Evolutionary conservation across 92 coral and sea anemone genomes (phyloP), one percentile per base, ranked within the genome.

Genomic region (Parazoanthus swiftii): DNA sequence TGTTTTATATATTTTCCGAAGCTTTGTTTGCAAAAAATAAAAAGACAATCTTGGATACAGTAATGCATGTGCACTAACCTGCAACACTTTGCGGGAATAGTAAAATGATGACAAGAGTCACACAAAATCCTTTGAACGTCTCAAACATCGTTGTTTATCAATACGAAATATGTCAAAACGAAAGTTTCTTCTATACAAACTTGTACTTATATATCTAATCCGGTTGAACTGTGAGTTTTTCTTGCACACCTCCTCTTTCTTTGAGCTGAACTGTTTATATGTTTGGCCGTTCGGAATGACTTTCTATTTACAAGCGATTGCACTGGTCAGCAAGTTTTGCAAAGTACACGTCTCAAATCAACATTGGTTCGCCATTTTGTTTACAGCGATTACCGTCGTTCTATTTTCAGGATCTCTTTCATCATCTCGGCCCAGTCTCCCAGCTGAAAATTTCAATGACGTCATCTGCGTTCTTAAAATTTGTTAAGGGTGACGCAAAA

Each of bases 321-420:
- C 87, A 66, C 86, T n/a, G n/a, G n/a, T n/a, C 76, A 82, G 76
- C 74, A 66, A 20, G 54, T 54, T 42, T 65, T 15, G 35, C 66
- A 44, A 84, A 84, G 78, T 71, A 84, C 87, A 84, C 87, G 87
- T 84, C 68, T 84, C 87, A 8, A 71, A 14, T 84, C 78, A 70
- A 84, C 87, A 84, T 84, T 84, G 87, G 87, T 48, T 71, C 79
- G 68, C 87, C 87, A 84, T 84, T 42, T 84, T 84, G 87, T 84
- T 84, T 84, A 84, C 44, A 16, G 39, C 51, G 87, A 84, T 44
- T 76, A 39, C 54, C 10, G 80, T 50, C 46, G 80, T 76, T 71
- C 87, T 84, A 71, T 70, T 84, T 84, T 46, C n/a, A 65, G 21
- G 23, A 42, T 37, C 21, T 38, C 74, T 83, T 83, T 81, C 85